These are phyloP conservation scores for Heliconius ismenius DNA, from an alignment of 2,888 invertebrate genomes.

Conservation along the genomic window DNA sequence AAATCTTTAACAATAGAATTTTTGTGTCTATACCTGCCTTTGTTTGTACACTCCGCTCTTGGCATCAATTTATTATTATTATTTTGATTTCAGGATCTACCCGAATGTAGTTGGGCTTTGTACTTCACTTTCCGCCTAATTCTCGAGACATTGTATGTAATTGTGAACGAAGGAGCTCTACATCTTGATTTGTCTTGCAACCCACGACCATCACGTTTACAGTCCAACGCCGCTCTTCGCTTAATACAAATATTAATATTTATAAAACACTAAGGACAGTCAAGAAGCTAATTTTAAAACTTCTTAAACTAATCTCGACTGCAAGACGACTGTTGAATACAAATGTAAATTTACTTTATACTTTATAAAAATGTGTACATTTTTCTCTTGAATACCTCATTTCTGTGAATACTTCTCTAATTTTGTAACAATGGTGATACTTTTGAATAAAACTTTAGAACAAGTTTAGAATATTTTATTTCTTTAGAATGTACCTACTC, in stretches of 20 bases:
- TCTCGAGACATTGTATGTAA: not conserved
- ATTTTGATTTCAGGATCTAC: not conserved
- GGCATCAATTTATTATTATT: not conserved
- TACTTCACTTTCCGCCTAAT: not conserved
- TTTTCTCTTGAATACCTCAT: constrained; percentile 5
- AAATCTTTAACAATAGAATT: no score
- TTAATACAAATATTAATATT: not conserved
- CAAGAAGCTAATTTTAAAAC: constrained; percentile 1
- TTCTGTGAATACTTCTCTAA: constrained; percentile 12
- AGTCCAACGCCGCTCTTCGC: not conserved
- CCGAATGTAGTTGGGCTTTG: not conserved
- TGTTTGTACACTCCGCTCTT: no score
- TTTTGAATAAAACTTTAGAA: not conserved
- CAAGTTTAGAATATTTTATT: not conserved
- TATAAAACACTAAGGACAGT: not conserved
- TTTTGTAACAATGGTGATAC: not conserved
- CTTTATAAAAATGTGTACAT: not conserved
- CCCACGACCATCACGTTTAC: not conserved
- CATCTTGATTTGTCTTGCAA: not conserved
- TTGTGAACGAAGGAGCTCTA: not conserved
- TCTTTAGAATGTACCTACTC: not conserved
- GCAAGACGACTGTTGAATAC: not conserved
- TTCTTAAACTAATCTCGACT: constrained; percentile 6
- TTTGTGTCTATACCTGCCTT: no score
- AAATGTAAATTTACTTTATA: constrained; percentile 2